Percentiles rank a stretch among this genome's conserved stretches.
Conservation (phyloP, 1,140 invertebrate genomes). For the Geopemphigus sp. region DNA sequence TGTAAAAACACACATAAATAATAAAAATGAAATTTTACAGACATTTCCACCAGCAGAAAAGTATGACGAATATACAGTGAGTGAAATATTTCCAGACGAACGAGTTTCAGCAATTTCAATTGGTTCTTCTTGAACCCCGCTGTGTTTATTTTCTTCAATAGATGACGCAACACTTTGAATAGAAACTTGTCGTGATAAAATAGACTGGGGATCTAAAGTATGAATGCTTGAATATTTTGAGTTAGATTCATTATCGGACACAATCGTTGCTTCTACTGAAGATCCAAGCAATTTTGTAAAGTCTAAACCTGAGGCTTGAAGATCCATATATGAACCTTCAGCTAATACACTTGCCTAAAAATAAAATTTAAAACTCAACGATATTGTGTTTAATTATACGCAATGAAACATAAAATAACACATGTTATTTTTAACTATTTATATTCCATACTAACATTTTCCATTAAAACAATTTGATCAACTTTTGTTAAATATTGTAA, state of each 20-base stretch:
- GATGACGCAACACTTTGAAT: constrained; percentile 53
- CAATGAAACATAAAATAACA: background rate
- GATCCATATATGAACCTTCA: constrained; percentile 61
- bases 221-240: constrained; percentile 43
- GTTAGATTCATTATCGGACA: constrained; percentile 54
- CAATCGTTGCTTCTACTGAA: constrained; percentile 56
- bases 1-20: constrained; percentile 64
- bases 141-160: constrained; percentile 46
- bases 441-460: constrained; percentile 61
- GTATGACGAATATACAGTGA: constrained; percentile 67
- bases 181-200: constrained; percentile 51
- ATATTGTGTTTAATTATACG: too few relatives aligned
- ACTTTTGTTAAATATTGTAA: constrained; percentile 74
- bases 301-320: constrained; percentile 59
- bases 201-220: background rate
- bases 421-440: background rate
- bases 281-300: constrained; percentile 59
- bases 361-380: constrained; percentile 5
- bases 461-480: constrained; percentile 73
- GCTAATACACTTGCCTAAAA: constrained; percentile 61
- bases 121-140: constrained; percentile 32
- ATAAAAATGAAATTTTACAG: constrained; percentile 61
- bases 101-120: constrained; percentile 51
- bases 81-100: constrained; percentile 55
- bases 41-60: constrained; percentile 67